Conservation (phyloP, 1,140 invertebrate species). For the Riptortus pedestris region DNA sequence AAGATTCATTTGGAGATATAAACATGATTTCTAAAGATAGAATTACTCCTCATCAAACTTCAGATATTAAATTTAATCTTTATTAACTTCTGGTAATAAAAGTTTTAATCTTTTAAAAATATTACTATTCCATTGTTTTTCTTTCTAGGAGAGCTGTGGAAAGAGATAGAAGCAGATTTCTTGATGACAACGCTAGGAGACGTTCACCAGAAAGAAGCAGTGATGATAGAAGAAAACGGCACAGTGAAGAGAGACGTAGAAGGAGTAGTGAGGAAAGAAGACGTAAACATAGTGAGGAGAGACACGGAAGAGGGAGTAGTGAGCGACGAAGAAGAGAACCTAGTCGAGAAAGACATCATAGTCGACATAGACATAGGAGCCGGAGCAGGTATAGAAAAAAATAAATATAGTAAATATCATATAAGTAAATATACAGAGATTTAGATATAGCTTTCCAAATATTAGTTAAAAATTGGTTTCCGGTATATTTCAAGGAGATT, state of each 20-base stretch:
- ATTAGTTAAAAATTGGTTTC: too few species aligned
- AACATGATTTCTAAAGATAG: too few species aligned
- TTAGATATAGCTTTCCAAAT: too few species aligned
- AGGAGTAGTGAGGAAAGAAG: conserved; percentile 24
- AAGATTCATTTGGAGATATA: too few species aligned
- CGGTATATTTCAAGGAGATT: too few species aligned
- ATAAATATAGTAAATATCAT: too few species aligned
- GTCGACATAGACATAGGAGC: conserved; percentile 16
- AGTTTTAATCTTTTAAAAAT: too few species aligned
- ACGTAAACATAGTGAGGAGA: conserved; percentile 33
- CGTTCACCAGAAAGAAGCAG: not conserved
- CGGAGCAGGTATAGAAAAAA: conserved; percentile 18
- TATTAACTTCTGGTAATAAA: too few species aligned
- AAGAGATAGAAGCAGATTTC: not conserved
- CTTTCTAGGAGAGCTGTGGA: conserved; percentile 8
- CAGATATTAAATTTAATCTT: too few species aligned
- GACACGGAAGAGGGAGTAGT: conserved; percentile 32
- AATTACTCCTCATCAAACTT: too few species aligned
- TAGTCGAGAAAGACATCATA: conserved; percentile 1
- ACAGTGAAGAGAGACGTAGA: conserved; percentile 26
- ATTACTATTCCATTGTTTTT: too few species aligned
- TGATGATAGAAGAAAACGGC: conserved; percentile 11
- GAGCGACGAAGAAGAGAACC: conserved; percentile 17
- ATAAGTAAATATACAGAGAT: too few species aligned
- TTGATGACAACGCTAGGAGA: conserved; percentile 4